A percentile compares a stretch with the other conserved stretches of the same genome.
phyloP scores from a whole-genome alignment of 2,113 vertebrate genomes.

The Columba livia region DNA sequence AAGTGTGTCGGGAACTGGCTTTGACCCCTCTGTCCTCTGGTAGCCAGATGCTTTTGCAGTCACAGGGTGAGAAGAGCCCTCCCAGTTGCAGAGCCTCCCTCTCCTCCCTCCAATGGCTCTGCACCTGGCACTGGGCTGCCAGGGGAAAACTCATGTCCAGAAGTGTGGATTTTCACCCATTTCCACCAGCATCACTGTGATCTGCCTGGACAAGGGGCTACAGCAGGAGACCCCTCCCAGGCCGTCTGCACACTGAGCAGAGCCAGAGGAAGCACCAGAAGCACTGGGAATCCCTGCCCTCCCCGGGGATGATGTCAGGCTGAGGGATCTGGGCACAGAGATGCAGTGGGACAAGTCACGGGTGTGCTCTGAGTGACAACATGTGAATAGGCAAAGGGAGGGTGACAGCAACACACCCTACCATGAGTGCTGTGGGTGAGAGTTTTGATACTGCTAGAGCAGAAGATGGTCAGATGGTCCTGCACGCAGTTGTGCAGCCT shows the following conservation, averaged over 20 bases:
- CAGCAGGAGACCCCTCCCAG: not conserved
- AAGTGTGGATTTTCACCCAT: not conserved
- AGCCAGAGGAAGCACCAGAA: not conserved
- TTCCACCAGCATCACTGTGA: not conserved
- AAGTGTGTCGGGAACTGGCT: not conserved
- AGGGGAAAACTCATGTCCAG: not conserved
- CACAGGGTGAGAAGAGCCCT: not conserved
- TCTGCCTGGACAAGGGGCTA: not conserved
- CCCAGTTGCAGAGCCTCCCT: not conserved
- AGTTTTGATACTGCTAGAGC: not conserved
- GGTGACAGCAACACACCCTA: not conserved
- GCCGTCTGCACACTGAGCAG: not conserved
- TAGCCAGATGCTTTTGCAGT: not conserved
- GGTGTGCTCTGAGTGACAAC: not conserved
- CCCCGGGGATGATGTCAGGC: not conserved
- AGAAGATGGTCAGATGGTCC: not conserved
- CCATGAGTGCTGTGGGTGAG: not conserved
- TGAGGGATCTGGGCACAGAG: not conserved
- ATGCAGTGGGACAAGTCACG: not conserved
- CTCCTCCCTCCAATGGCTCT: not conserved
- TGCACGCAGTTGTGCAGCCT: not conserved
- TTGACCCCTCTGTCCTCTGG: not conserved
- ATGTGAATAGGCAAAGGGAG: not conserved
- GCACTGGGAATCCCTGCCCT: fast-evolving
- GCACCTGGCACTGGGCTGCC: not conserved